These are phyloP conservation scores for Saccostrea echinata DNA, from an alignment of 1,140 invertebrate species.

Conservation along the genomic window DNA sequence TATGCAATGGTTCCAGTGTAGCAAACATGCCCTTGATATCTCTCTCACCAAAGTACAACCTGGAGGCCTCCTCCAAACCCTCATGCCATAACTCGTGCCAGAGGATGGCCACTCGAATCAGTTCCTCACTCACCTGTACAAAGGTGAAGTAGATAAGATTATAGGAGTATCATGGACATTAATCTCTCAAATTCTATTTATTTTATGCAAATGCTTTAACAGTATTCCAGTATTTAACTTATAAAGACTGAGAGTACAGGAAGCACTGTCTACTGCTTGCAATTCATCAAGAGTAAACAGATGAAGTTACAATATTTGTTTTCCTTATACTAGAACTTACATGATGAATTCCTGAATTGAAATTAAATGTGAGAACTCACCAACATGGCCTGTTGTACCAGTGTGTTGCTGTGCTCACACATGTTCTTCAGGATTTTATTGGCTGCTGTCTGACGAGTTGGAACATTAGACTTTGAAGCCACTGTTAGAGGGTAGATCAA, in stretches of 20 bases:
- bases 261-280: too few relatives aligned
- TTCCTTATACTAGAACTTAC: too few relatives aligned
- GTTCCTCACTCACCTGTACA: conserved; percentile 92
- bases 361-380: conserved; percentile 75
- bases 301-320: too few relatives aligned
- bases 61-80: conserved; percentile 97
- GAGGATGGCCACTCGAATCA: conserved; percentile 98
- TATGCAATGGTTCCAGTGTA: conserved; percentile 95
- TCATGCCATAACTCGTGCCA: conserved; percentile 99
- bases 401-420: conserved; percentile 93
- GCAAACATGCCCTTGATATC: conserved; percentile 95
- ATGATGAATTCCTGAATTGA: neutral
- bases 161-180: too few relatives aligned
- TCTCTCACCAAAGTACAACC: conserved; percentile 96
- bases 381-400: conserved; percentile 96
- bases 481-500: conserved; percentile 98
- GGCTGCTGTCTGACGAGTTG: conserved; percentile 91
- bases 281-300: too few relatives aligned
- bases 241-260: too few relatives aligned
- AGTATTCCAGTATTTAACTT: too few relatives aligned
- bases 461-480: conserved; percentile 95
- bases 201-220: too few relatives aligned
- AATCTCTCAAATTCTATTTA: too few relatives aligned
- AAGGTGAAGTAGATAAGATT: neutral
- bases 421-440: conserved; percentile 97